These are phyloP conservation scores for Bibio marci DNA, from an alignment of 2,888 invertebrate species.

Conservation along the genomic window DNA sequence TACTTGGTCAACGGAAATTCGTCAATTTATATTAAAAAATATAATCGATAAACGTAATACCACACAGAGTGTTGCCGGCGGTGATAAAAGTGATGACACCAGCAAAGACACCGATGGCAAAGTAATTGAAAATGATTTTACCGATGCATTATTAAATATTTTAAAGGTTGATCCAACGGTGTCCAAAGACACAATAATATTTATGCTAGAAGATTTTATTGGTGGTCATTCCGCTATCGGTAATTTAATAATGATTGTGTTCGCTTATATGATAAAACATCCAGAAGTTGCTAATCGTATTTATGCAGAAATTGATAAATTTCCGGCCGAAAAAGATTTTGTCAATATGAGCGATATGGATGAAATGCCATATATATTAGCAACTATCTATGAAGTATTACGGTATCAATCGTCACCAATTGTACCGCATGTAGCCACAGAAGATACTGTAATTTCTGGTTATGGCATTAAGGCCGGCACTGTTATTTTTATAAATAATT, in stretches of 20 bases:
- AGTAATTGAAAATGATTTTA: conserved; percentile 52
- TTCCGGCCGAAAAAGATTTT: too few species aligned
- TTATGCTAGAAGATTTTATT: conserved; percentile 70
- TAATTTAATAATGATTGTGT: conserved; percentile 60
- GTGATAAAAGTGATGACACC: background rate
- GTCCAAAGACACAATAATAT: conserved; percentile 63
- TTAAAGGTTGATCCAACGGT: conserved; percentile 45
- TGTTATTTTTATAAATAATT: conserved; percentile 70
- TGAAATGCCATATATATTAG: conserved; percentile 62
- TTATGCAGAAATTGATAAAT: conserved; percentile 47
- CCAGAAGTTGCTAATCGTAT: conserved; percentile 47
- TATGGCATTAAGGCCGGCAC: conserved; percentile 59
- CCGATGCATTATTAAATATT: conserved; percentile 59
- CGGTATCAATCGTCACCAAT: conserved; percentile 72
- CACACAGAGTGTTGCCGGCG: too few species aligned
- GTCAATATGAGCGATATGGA: conserved; percentile 41
- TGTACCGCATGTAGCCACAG: conserved; percentile 75
- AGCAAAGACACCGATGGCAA: conserved; percentile 30
- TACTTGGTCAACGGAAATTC: conserved; percentile 50
- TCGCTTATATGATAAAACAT: conserved; percentile 50
- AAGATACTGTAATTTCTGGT: conserved; percentile 53
- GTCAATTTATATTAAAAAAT: conserved; percentile 53
- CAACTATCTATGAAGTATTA: conserved; percentile 62
- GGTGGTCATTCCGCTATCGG: conserved; percentile 81
- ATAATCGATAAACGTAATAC: conserved; percentile 39